A percentile compares a stretch with the other conserved stretches of the same genome.
phyloP scores from a whole-genome alignment of 2,113 vertebrate species.

The Alouatta palliata region DNA sequence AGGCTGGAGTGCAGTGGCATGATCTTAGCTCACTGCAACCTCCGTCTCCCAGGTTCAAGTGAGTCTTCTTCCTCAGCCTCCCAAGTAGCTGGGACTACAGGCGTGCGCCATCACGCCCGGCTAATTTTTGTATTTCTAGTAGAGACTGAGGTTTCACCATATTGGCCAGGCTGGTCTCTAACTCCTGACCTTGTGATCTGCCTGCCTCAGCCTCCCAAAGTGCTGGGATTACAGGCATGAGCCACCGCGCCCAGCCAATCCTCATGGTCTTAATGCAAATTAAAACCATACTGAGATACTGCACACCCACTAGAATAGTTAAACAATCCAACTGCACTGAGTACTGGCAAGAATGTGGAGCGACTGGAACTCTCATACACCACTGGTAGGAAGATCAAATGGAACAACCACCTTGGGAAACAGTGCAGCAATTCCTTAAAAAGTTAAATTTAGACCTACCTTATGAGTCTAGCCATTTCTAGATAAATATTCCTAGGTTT shows the following conservation, averaged over 20 bases:
- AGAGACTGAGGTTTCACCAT: too few species aligned
- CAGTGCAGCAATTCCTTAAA: not conserved
- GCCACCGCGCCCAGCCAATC: accelerated
- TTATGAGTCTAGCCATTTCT: not conserved
- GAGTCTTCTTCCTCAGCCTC: too few species aligned
- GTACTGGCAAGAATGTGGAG: not conserved
- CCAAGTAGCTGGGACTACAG: too few species aligned
- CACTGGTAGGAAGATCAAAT: not conserved
- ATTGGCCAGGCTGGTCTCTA: too few species aligned
- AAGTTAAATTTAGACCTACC: not conserved
- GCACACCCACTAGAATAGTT: not conserved
- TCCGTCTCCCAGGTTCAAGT: too few species aligned
- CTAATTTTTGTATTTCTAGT: too few species aligned
- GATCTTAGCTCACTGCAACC: too few species aligned
- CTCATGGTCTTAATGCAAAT: not conserved
- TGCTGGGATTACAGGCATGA: too few species aligned
- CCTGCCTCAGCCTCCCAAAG: too few species aligned
- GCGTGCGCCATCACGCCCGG: too few species aligned
- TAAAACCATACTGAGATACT: not conserved
- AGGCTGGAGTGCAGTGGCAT: too few species aligned
- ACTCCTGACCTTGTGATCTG: too few species aligned
- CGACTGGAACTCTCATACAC: not conserved
- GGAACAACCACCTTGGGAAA: not conserved
- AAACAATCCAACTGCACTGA: not conserved
- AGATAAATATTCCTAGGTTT: not conserved